Conservation (phyloP, 2,797 vertebrate genomes). For the Mionectes olivaceus region DNA sequence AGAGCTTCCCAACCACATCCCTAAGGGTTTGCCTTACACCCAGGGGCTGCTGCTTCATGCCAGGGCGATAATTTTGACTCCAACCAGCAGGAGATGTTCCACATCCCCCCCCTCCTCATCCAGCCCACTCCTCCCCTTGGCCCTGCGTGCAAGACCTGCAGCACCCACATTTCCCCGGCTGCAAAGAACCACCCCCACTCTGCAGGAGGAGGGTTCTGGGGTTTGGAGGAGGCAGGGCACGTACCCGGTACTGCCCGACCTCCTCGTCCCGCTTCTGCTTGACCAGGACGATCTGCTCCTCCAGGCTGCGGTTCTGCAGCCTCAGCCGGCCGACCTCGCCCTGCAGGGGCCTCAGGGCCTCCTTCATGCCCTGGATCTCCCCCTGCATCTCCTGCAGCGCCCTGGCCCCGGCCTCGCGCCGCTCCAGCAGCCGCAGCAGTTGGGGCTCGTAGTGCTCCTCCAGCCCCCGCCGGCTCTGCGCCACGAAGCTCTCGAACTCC, state of each 20-base stretch:
- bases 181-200: fast-evolving
- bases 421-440: constrained; percentile 83
- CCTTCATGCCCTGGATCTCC: constrained; percentile 81
- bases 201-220: fast-evolving
- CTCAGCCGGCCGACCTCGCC: constrained; percentile 80
- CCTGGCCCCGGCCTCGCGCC: constrained; percentile 80
- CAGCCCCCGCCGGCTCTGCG: constrained; percentile 80
- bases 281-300: constrained; percentile 84
- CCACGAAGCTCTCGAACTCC: constrained; percentile 86
- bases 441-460: constrained; percentile 89
- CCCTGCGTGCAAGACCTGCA: fast-evolving
- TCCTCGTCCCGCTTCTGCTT: constrained; percentile 84
- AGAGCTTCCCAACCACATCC: not conserved
- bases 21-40: fast-evolving
- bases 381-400: constrained; percentile 83
- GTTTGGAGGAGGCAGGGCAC: too few species aligned
- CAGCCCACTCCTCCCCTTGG: fast-evolving
- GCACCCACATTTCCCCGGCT: fast-evolving
- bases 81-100: not conserved
- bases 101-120: not conserved
- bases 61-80: not conserved
- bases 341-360: constrained; percentile 81
- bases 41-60: fast-evolving
- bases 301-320: constrained; percentile 83
- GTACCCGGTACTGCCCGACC: constrained; percentile 85